These are phyloP conservation scores for Tyria jacobaeae DNA, from an alignment of 2,888 invertebrate species.

Conservation along the genomic window DNA sequence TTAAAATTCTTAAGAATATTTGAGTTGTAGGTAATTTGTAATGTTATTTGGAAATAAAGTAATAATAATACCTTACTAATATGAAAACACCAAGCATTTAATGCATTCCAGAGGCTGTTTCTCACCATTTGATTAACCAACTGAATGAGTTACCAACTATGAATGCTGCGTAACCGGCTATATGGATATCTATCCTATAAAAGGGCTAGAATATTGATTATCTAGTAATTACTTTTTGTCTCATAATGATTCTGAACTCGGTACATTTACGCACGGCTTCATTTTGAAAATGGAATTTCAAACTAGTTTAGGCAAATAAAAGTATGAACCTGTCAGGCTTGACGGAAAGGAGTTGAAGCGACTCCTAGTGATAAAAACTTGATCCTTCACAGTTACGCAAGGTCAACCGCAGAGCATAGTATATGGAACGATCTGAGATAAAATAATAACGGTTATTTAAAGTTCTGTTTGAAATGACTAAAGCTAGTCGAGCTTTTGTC, in stretches of 20 bases:
- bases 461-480: neutral
- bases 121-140: neutral
- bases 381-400: constrained; percentile 54
- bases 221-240: constrained; percentile 4
- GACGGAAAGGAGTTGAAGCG: constrained; percentile 28
- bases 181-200: neutral
- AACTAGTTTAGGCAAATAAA: constrained; percentile 36
- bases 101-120: neutral
- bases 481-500: no score
- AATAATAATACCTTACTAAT: no score
- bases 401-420: constrained; percentile 47
- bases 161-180: neutral
- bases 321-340: constrained; percentile 33
- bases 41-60: no score
- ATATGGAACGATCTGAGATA: constrained; percentile 26
- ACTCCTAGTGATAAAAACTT: constrained; percentile 48
- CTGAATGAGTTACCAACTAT: neutral
- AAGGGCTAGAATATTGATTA: constrained; percentile 8
- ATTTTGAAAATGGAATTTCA: constrained; percentile 6
- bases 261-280: constrained; percentile 14
- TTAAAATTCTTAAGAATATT: neutral
- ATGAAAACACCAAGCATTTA: neutral
- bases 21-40: no score
- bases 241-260: constrained; percentile 1
- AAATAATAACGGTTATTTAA: constrained; percentile 12